Evolutionary conservation across 1,140 invertebrate genomes (phyloP), one percentile per base, ranked within the genome.

Genomic region (Galleria mellonella): DNA sequence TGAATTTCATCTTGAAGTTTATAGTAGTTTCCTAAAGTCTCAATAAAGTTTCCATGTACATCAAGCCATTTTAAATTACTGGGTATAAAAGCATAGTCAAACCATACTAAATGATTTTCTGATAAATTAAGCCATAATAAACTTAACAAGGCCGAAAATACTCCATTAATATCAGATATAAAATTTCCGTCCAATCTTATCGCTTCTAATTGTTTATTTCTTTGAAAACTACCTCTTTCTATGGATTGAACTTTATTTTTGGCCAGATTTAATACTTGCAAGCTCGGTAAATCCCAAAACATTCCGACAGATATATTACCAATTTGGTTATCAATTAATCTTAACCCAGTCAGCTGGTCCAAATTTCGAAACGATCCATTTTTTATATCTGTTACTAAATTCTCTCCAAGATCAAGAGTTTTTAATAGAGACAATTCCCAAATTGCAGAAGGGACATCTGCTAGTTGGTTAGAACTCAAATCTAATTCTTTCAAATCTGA

Each of bases 21-120:
- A 69, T 95, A 96, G 72, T 96, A 96, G 72, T 96, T 96, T 1
- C 91, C 93, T 32, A 96, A 82, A 28, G 91, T 90, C 69, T 94
- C 93, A 54, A 97, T 94, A 58, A 92, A 94, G 73, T 97, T 97
- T 14, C 93, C 90, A 67, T 96, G 94, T 36, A 97, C 92, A 69
- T 97, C 95, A 54, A 97, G 78, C 94, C 94, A 97, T 74, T 96
- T 95, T n/a, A 97, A 87, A 66, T 94, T 95, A 36, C 89, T 90
- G 0, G 95, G 95, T 42, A 97, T 91, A 65, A 95, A 94, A 2
- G 94, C 94, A 69, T 95, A 96, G 73, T 97, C 95, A 72, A 96
- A 96, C 93, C 94, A 95, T 9, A 94, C 91, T 62, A 97, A 87
- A 82, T 95, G 93, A 85, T 97, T 97, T 75, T 96, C 93, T 0